phyloP scores from a whole-genome alignment of 1,140 invertebrate genomes.

The Micrasema minimum region DNA sequence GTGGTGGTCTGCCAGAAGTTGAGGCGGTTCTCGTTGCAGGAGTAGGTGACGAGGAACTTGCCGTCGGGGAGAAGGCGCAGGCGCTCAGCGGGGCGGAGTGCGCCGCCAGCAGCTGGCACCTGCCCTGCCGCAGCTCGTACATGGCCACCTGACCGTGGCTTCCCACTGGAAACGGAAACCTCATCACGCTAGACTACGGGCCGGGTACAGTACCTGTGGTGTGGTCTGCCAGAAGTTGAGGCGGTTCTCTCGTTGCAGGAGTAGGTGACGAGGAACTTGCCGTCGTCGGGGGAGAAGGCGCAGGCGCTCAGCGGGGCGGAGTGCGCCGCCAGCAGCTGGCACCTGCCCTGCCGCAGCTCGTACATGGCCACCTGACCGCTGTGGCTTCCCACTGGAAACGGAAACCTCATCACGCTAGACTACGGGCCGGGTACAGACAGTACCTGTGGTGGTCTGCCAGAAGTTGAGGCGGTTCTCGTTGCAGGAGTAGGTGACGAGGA shows the following conservation, averaged over 20 bases:
- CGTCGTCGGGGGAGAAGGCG: constrained; percentile 96
- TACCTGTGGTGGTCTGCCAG: constrained; percentile 91
- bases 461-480: constrained; percentile 96
- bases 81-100: constrained; percentile 91
- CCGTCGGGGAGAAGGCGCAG: constrained; percentile 95
- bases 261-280: constrained; percentile 96
- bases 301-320: constrained; percentile 88
- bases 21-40: constrained; percentile 93
- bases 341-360: constrained; percentile 93
- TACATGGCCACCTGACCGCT: constrained; percentile 94
- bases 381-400: constrained; percentile 86
- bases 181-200: too few relatives aligned
- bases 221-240: constrained; percentile 99
- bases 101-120: constrained; percentile 92
- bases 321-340: constrained; percentile 93
- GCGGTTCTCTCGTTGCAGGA: constrained; percentile 93
- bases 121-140: constrained; percentile 94
- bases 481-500: constrained; percentile 94
- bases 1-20: constrained; percentile 97
- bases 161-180: constrained; percentile 73
- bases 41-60: constrained; percentile 96
- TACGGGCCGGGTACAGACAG: too few relatives aligned
- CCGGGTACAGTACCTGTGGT: constrained; percentile 75
- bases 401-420: too few relatives aligned
- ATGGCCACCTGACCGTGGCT: constrained; percentile 92